phyloP scores from a whole-genome alignment of 2,888 invertebrate genomes.

The Sesia apiformis region DNA sequence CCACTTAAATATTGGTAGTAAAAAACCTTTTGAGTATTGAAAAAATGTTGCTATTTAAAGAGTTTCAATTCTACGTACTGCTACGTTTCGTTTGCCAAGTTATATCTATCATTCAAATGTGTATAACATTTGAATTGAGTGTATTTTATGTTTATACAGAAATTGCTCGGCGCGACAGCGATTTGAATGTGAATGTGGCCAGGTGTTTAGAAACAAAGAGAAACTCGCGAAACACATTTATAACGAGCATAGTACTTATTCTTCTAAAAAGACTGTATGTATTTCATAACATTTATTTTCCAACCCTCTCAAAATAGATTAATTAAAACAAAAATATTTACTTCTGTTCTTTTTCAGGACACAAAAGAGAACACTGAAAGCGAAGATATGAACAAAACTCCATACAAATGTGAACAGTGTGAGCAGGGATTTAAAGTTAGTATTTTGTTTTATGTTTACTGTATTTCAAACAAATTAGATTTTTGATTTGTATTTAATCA shows the following conservation, averaged over 20 bases:
- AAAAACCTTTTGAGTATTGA: too few species aligned
- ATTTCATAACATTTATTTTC: background rate
- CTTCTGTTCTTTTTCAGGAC: constrained; percentile 12
- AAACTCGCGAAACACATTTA: constrained; percentile 27
- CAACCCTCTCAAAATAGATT: background rate
- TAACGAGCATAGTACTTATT: constrained; percentile 16
- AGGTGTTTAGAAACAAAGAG: constrained; percentile 24
- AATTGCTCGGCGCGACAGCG: constrained; percentile 22
- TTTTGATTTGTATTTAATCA: background rate
- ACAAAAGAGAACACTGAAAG: constrained; percentile 2
- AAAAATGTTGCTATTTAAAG: too few species aligned
- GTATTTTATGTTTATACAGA: constrained; percentile 16
- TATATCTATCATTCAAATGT: too few species aligned
- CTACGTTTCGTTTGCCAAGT: too few species aligned
- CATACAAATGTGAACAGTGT: constrained; percentile 39
- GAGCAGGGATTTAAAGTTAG: constrained; percentile 60
- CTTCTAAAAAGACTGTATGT: constrained; percentile 5
- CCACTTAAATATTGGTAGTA: too few species aligned
- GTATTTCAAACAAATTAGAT: background rate
- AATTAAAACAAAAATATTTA: background rate
- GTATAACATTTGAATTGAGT: too few species aligned
- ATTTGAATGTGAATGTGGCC: constrained; percentile 35
- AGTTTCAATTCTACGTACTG: too few species aligned
- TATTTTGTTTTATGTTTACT: constrained; percentile 22
- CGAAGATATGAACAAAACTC: constrained; percentile 7